Evolutionary conservation across 2,797 vertebrate species (phyloP).

Genomic region (Anabas testudineus): DNA sequence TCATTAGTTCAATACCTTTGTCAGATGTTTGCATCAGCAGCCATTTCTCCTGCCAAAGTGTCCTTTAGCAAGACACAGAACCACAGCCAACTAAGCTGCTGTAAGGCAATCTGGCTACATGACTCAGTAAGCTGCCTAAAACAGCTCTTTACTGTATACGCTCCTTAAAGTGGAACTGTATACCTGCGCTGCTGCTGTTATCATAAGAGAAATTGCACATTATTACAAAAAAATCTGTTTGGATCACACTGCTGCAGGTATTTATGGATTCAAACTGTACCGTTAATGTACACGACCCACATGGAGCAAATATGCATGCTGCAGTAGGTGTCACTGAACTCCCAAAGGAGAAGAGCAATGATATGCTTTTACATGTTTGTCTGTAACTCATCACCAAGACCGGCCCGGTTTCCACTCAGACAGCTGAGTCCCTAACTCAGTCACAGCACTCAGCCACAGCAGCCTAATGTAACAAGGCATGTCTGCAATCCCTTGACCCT

Average conservation of each 20-base stretch:
- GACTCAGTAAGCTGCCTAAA: conserved; percentile 26
- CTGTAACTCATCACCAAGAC: conserved; percentile 69
- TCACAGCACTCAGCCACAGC: conserved; percentile 73
- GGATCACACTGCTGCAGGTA: not conserved
- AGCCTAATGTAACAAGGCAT: conserved; percentile 82
- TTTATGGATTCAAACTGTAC: conserved; percentile 1
- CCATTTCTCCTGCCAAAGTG: conserved; percentile 59
- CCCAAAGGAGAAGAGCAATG: conserved; percentile 55
- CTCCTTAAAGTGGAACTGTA: conserved; percentile 17
- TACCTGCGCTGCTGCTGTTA: conserved; percentile 14
- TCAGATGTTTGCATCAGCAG: conserved; percentile 45
- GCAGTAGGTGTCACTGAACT: conserved; percentile 46
- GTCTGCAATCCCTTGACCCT: conserved; percentile 77
- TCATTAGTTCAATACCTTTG: conserved; percentile 53
- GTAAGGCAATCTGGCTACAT: conserved; percentile 27
- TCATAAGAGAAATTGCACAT: conserved; percentile 12
- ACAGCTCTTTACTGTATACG: conserved; percentile 20
- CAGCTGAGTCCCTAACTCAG: conserved; percentile 80
- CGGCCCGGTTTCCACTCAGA: conserved; percentile 67
- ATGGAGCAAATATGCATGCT: not conserved
- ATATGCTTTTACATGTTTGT: conserved; percentile 67
- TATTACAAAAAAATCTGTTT: not conserved
- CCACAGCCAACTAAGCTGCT: conserved; percentile 30
- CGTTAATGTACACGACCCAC: not conserved
- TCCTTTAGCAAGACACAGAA: conserved; percentile 68